phyloP scores from a whole-genome alignment of 2,797 vertebrate genomes.

The Hybognathus amarus region DNA sequence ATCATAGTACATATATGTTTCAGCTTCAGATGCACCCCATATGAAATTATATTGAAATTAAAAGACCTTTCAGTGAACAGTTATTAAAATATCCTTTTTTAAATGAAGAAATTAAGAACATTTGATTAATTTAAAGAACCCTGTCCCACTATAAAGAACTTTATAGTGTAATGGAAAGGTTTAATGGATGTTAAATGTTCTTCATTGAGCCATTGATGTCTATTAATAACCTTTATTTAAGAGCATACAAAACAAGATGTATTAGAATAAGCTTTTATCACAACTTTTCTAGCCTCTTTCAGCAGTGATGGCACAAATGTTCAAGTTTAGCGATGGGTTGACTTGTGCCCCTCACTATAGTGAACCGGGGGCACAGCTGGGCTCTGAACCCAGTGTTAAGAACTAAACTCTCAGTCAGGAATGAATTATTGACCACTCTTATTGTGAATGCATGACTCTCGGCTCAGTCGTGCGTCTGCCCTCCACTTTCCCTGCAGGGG shows the following conservation, averaged over 20 bases:
- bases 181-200: neutral
- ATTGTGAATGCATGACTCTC: conserved; percentile 55
- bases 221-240: neutral
- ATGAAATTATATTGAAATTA: conserved; percentile 6
- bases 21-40: neutral
- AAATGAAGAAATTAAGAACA: neutral
- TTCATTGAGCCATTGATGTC: neutral
- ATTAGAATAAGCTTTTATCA: neutral
- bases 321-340: conserved; percentile 11
- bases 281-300: neutral
- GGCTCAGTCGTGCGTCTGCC: conserved; percentile 31
- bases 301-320: neutral
- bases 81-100: neutral
- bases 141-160: neutral
- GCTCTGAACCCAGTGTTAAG: conserved; percentile 45
- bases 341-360: neutral
- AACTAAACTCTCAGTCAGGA: conserved; percentile 43
- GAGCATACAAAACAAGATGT: neutral
- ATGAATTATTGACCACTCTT: conserved; percentile 62
- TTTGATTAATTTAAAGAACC: neutral
- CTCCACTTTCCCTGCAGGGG: conserved; percentile 45
- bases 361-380: neutral
- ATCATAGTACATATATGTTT: no score
- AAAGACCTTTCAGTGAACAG: neutral
- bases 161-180: neutral